A percentile compares a stretch with the other conserved stretches of the same genome.
These are phyloP conservation scores for Ptychadena robeensis DNA, from an alignment of 2,797 vertebrate species.

Conservation along the genomic window DNA sequence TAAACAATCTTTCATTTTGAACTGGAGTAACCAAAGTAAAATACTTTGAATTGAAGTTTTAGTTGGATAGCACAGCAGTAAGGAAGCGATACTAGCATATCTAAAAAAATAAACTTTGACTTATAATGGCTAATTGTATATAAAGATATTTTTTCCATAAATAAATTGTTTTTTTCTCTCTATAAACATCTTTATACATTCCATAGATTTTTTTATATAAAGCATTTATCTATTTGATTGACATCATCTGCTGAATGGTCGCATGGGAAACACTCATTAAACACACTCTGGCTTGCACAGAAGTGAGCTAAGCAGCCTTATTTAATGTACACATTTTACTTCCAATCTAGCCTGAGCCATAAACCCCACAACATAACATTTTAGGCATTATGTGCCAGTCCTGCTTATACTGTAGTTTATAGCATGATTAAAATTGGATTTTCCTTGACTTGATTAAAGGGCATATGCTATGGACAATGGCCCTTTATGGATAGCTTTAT, in stretches of 20 bases:
- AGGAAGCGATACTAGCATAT: no score
- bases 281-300: slow-evolving; percentile 23
- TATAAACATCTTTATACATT: not conserved
- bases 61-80: no score
- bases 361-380: slow-evolving; percentile 33
- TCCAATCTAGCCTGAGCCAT: slow-evolving; percentile 39
- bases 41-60: no score
- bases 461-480: slow-evolving; percentile 47
- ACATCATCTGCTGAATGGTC: slow-evolving; percentile 2
- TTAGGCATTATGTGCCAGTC: slow-evolving; percentile 41
- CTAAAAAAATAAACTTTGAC: not conserved
- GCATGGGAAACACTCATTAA: not conserved
- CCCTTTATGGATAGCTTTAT: slow-evolving; percentile 44
- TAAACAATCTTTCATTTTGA: no score
- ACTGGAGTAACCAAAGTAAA: no score
- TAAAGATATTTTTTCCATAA: not conserved
- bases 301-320: slow-evolving; percentile 19
- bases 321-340: slow-evolving; percentile 42
- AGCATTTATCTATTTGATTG: slow-evolving; percentile 14
- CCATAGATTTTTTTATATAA: not conserved
- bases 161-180: not conserved
- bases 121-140: not conserved
- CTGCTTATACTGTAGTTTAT: slow-evolving; percentile 33
- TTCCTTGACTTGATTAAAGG: slow-evolving; percentile 43
- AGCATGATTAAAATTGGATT: slow-evolving; percentile 53